phyloP scores from a whole-genome alignment of 2,113 vertebrate genomes.

The Neotragus moschatus region DNA sequence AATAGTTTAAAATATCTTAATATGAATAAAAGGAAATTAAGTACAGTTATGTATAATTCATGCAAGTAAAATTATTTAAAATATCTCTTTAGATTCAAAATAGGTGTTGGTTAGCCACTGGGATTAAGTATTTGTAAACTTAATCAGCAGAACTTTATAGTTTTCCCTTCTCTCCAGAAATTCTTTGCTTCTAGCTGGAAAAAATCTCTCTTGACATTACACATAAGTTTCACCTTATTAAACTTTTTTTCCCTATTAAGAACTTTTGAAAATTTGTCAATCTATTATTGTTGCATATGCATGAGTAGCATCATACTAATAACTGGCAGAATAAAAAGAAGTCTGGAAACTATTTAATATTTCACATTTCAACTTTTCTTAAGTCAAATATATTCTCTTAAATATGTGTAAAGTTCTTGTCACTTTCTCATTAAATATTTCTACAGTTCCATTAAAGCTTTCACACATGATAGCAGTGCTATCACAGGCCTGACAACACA shows the following conservation, averaged over 20 bases:
- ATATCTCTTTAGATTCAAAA: neutral
- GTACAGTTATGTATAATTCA: neutral
- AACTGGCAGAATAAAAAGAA: neutral
- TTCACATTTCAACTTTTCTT: neutral
- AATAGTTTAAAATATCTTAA: neutral
- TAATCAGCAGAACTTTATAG: neutral
- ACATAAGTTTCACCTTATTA: neutral
- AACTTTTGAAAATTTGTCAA: neutral
- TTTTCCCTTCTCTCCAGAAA: neutral
- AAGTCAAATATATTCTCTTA: neutral
- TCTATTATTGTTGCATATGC: neutral
- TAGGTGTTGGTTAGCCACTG: neutral
- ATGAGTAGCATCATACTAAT: neutral
- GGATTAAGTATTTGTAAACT: neutral
- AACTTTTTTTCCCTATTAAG: neutral
- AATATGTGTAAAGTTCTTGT: neutral
- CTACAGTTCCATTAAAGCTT: neutral
- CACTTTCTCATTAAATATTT: neutral
- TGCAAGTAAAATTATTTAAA: slow-evolving; percentile 23
- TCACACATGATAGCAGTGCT: neutral
- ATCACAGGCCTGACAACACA: neutral
- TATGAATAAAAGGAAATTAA: neutral
- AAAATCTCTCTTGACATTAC: neutral
- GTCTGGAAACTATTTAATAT: neutral
- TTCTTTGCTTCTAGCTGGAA: neutral